Evolutionary conservation across 2,888 invertebrate species (phyloP), one percentile per base, ranked within the genome.

Genomic region (Ditylenchus weischeri): DNA sequence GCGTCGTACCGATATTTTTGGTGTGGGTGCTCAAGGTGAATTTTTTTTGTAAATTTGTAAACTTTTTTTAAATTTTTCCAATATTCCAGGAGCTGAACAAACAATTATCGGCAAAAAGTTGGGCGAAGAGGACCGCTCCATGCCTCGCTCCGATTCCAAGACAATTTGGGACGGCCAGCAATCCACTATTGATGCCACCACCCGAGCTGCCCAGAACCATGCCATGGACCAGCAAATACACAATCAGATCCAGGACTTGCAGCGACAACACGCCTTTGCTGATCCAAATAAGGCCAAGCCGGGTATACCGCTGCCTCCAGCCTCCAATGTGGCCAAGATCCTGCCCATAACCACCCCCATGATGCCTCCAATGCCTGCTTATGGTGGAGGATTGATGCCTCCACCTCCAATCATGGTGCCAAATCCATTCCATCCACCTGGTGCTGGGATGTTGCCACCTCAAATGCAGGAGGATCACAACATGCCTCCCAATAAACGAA

Each of bases 151-250:
- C 11, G 76, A 76, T 49, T 65, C 76, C 11, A 73, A 70, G 36
- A 92, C 93, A 19, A 94, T 94, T 62, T 96, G 96, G 96, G 96
- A 96, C 85, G 96, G 96, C 0, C 94, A 96, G 85, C 93, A 93
- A 0, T 92, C 92, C 21, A 93, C 93, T 79, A 93, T 95, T 77
- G 95, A 95, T 50, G 72, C 72, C 60, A 77, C 78, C 18, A 80
- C 80, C 2, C 59, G 73, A 23, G 73, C 73, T 0, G 77, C 76
- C 0, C 79, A 79, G 66, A 43, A 43, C 43, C 13, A 10, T 8
- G 43, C 43, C 15, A 43, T 43, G 43, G 43, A 43, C 43, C 73
- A 75, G 68, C 66, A 73, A 50, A 47, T 73, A 5, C 76, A 79
- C 15, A 76, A 76, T 66, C 78, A 78, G 60, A 74, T 76, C 64